A percentile compares a stretch with the other conserved stretches of the same genome.
Evolutionary conservation across 1,140 invertebrate species (phyloP).

Genomic region (Xylocopa sonorina): DNA sequence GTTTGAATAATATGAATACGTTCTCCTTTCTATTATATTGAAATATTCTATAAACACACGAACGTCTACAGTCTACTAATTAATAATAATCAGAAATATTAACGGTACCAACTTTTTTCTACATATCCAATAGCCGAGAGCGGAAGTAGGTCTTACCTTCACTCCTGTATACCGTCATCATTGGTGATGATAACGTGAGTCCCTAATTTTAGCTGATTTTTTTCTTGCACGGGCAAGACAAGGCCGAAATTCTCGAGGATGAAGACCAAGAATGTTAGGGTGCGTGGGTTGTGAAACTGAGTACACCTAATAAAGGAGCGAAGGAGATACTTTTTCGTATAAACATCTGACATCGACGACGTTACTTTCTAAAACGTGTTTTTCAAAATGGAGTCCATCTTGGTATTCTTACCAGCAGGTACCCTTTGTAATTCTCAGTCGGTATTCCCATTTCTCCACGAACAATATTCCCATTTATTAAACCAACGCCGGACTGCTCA

Average conservation of each 20-base stretch:
- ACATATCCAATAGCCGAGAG: not conserved
- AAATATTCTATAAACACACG: too few relatives aligned
- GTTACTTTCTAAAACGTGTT: not conserved
- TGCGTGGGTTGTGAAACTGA: conserved; percentile 43
- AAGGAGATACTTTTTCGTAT: conserved; percentile 27
- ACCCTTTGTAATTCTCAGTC: too few relatives aligned
- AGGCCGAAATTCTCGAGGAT: conserved; percentile 33
- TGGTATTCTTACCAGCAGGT: not conserved
- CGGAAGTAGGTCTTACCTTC: not conserved
- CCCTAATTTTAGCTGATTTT: conserved; percentile 39
- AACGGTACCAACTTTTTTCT: not conserved
- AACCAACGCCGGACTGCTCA: too few relatives aligned
- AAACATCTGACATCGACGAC: not conserved
- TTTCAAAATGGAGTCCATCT: too few relatives aligned
- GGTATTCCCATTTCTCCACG: too few relatives aligned
- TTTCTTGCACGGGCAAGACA: not conserved
- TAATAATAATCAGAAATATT: too few relatives aligned
- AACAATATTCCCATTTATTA: too few relatives aligned
- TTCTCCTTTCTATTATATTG: too few relatives aligned
- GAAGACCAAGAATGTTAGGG: conserved; percentile 29
- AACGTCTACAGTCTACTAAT: too few relatives aligned
- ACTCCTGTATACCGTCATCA: not conserved
- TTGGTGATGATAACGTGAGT: conserved; percentile 1
- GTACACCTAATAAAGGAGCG: conserved; percentile 36
- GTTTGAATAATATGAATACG: too few relatives aligned